A percentile compares a stretch with the other conserved stretches of the same genome.
Conservation (phyloP, 2,797 vertebrate genomes). For the Anisognathus igniventris region DNA sequence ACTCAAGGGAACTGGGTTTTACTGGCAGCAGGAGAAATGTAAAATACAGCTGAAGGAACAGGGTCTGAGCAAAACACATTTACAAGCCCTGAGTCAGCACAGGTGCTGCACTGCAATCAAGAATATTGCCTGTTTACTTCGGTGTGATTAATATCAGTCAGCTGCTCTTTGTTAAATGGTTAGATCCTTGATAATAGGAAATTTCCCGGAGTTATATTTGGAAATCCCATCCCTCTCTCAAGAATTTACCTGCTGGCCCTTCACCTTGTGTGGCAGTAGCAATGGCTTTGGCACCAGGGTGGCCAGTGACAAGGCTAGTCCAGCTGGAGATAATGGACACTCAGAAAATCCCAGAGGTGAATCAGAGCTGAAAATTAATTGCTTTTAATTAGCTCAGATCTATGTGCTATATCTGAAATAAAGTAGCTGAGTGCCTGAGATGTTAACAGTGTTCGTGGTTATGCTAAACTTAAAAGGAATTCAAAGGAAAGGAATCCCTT, state of each 20-base stretch:
- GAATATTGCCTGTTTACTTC: not conserved
- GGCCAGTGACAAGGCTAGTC: not conserved
- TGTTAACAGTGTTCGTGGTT: not conserved
- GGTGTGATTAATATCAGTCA: slow-evolving; percentile 29
- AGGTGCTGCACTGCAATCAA: not conserved
- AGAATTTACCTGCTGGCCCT: slow-evolving; percentile 15
- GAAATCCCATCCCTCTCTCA: not conserved
- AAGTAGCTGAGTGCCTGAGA: not conserved
- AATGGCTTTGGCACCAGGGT: not conserved
- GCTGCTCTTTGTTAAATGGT: not conserved
- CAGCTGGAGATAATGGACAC: not conserved
- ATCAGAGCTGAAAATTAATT: not conserved
- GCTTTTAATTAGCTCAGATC: not conserved
- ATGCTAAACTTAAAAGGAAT: not conserved
- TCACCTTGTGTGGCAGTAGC: not conserved
- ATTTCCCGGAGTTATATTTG: slow-evolving; percentile 12
- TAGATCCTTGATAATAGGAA: slow-evolving; percentile 20
- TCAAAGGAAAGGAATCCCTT: not conserved
- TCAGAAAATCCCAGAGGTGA: not conserved
- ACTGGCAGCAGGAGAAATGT: not conserved
- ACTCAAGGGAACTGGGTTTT: not conserved
- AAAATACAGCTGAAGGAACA: not conserved
- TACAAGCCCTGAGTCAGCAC: slow-evolving; percentile 36
- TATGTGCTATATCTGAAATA: not conserved
- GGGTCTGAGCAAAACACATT: not conserved